Evolutionary conservation across 1,140 invertebrate genomes (phyloP).

Genomic region (Heliconius congener): DNA sequence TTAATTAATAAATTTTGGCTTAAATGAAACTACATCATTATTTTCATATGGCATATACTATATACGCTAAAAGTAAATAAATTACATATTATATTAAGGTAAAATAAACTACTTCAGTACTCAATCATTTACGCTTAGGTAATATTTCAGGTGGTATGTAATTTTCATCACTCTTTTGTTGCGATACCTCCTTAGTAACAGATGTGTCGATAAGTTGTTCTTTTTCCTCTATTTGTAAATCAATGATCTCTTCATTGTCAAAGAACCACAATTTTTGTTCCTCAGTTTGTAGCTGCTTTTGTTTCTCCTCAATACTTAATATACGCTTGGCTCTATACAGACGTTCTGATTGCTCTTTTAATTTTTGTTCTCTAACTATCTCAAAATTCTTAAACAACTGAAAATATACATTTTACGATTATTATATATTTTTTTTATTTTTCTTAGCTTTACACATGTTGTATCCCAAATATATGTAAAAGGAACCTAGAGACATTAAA

Average conservation of each 20-base stretch:
- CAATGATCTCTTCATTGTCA: slow-evolving; percentile 88
- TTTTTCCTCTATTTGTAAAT: slow-evolving; percentile 86
- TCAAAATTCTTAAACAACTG: slow-evolving; percentile 84
- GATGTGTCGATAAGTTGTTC: slow-evolving; percentile 77
- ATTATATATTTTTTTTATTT: background rate
- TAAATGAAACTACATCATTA: slow-evolving; percentile 2
- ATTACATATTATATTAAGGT: background rate
- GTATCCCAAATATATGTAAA: too few species aligned
- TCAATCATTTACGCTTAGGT: slow-evolving; percentile 51
- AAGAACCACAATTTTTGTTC: slow-evolving; percentile 90
- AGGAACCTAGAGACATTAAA: too few species aligned
- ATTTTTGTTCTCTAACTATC: slow-evolving; percentile 77
- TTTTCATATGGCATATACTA: background rate
- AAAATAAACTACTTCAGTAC: background rate
- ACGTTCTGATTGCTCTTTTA: slow-evolving; percentile 83
- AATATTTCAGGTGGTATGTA: slow-evolving; percentile 87
- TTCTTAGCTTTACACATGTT: too few species aligned
- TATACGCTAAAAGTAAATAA: background rate
- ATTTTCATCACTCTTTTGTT: slow-evolving; percentile 79
- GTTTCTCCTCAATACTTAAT: slow-evolving; percentile 82
- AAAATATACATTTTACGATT: slow-evolving; percentile 46
- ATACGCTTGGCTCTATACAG: slow-evolving; percentile 81
- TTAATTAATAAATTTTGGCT: background rate
- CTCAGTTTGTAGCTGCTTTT: slow-evolving; percentile 82
- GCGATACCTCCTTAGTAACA: slow-evolving; percentile 75